Percentiles rank a stretch among this genome's conserved stretches.
These are phyloP conservation scores for Papilio demoleus DNA, from an alignment of 2,888 invertebrate genomes.

Conservation along the genomic window DNA sequence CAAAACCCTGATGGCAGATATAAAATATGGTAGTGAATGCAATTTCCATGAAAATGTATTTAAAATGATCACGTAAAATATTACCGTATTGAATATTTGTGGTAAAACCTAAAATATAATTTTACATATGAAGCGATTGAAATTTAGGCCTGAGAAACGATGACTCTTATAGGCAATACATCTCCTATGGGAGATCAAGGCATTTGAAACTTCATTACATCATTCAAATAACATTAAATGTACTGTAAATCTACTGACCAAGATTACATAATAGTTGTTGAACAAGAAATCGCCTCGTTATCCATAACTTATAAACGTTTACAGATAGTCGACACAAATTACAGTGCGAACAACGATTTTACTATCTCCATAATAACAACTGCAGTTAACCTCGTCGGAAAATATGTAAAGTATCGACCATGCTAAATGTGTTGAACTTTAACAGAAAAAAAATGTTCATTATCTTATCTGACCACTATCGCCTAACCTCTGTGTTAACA, in stretches of 20 bases:
- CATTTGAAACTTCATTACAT: background rate
- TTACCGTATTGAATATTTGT: background rate
- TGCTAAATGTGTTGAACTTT: constrained; percentile 27
- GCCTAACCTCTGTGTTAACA: constrained; percentile 29
- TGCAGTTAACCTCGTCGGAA: constrained; percentile 39
- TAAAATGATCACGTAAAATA: background rate
- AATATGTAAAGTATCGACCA: constrained; percentile 37
- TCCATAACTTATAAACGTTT: constrained; percentile 28
- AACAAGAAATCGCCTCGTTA: constrained; percentile 22
- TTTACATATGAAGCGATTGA: background rate
- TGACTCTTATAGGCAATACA: background rate
- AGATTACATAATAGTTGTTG: constrained; percentile 28
- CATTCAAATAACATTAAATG: background rate
- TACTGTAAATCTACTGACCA: background rate
- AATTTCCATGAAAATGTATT: background rate
- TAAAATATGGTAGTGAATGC: background rate
- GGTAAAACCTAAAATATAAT: background rate
- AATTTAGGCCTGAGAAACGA: background rate
- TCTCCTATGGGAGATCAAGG: background rate
- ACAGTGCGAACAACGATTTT: constrained; percentile 37
- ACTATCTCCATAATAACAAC: constrained; percentile 39
- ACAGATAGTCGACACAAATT: constrained; percentile 38
- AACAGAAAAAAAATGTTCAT: constrained; percentile 30
- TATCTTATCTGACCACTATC: constrained; percentile 38
- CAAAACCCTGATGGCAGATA: background rate